A percentile compares a stretch with the other conserved stretches of the same genome.
Conservation (phyloP, 2,113 vertebrate genomes). For the Chitala chitala region DNA sequence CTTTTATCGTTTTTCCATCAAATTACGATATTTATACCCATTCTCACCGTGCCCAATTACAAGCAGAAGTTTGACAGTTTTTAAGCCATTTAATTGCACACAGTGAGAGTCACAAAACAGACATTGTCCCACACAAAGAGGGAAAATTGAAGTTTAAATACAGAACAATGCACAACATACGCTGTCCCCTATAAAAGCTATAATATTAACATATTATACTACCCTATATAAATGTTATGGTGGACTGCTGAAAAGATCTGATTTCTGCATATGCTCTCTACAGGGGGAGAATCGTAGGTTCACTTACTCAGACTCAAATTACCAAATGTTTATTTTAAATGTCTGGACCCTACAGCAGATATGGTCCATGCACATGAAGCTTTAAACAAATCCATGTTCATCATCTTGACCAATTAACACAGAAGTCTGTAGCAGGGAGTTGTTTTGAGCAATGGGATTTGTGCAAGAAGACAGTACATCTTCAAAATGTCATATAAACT, state of each 20-base stretch:
- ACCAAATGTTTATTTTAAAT: slow-evolving; percentile 19
- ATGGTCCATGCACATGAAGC: slow-evolving; percentile 36
- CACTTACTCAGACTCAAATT: slow-evolving; percentile 33
- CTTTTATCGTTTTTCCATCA: slow-evolving; percentile 76
- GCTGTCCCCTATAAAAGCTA: slow-evolving; percentile 75
- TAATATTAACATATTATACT: slow-evolving; percentile 82
- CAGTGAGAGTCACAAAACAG: slow-evolving; percentile 76
- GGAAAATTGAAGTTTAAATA: slow-evolving; percentile 50
- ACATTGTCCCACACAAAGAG: slow-evolving; percentile 68
- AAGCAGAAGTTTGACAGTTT: slow-evolving; percentile 68
- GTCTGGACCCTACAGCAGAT: background rate
- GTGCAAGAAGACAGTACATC: too few relatives aligned
- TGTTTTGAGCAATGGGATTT: too few relatives aligned
- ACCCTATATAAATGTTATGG: slow-evolving; percentile 77
- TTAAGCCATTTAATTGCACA: slow-evolving; percentile 85
- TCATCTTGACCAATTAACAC: too few relatives aligned
- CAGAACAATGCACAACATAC: slow-evolving; percentile 77
- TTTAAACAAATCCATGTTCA: background rate
- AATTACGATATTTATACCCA: slow-evolving; percentile 58
- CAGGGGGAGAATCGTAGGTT: background rate
- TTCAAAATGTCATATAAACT: too few relatives aligned
- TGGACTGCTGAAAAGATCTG: slow-evolving; percentile 44
- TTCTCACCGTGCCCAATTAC: slow-evolving; percentile 56
- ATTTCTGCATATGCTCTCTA: slow-evolving; percentile 30
- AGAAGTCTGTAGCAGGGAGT: too few relatives aligned